Evolutionary conservation across 2,888 invertebrate genomes (phyloP), one percentile per base, ranked within the genome.

Genomic region (Bhutanitis thaidina): DNA sequence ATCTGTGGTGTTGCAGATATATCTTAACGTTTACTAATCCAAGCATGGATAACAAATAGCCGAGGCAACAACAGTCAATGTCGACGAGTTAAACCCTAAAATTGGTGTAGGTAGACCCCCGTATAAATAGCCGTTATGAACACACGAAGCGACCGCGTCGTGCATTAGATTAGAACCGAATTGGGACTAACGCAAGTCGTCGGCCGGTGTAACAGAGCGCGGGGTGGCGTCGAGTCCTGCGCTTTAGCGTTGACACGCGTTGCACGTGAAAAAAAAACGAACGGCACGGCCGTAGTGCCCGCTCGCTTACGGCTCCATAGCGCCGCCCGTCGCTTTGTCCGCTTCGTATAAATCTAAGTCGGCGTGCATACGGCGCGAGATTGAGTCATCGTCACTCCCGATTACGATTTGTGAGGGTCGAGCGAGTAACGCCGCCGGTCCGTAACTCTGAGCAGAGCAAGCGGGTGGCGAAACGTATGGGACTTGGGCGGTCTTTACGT

Each of bases 371-470:
- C 41, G 38, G 54, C 5, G 56, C 59, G 56, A 65, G 65, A 77
- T 77, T 73, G 72, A 75, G 67, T 69, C n/a, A n/a, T n/a, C 73
- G 76, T 74, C 74, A 69, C 62, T 67, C 60, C 55, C 30, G 58
- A 56, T n/a, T n/a, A n/a, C 62, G 64, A 63, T 64, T 70, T 62
- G 68, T 59, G 61, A 57, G 56, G 61, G 45, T 48, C 50, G 36
- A n/a, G 13, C 38, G 12, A 49, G 51, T 30, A 41, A 44, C 45
- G 49, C 25, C 41, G 20, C 43, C 43, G 51, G 43, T 46, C n/a
- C 48, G 44, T 48, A 41, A 45, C 49, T 43, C 41, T 34, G 37
- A 43, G 39, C 51, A 29, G 48, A 34, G n/a, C n/a, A n/a, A n/a
- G 27, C n/a, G 40, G 44, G 34, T 25, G 39, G 20, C 16, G 32